Percentiles rank a stretch among this genome's conserved stretches.
Conservation (phyloP, 1,140 invertebrate species). For the Drosophila lowei region DNA sequence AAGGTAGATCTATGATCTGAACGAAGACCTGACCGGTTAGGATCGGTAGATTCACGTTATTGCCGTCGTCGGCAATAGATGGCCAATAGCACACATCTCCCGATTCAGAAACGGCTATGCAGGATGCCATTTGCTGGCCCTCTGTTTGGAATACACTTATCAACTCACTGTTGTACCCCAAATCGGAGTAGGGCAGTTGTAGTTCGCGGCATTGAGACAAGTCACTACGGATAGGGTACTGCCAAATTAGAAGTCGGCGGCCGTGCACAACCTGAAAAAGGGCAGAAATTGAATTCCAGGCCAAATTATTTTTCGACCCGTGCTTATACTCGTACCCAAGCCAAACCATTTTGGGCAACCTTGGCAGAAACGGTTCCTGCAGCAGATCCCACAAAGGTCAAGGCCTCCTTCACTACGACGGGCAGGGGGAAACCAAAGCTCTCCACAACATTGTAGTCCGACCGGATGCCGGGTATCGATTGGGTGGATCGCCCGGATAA, state of each 20-base stretch:
- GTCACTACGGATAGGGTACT: no score
- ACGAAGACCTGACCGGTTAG: constrained; percentile 93
- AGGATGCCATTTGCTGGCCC: constrained; percentile 91
- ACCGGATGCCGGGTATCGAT: constrained; percentile 88
- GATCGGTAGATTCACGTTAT: constrained; percentile 93
- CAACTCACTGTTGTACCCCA: constrained; percentile 95
- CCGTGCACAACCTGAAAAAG: constrained; percentile 92
- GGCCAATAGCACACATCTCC: constrained; percentile 96
- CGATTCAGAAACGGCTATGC: constrained; percentile 96
- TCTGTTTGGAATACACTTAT: constrained; percentile 90
- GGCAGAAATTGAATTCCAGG: background rate
- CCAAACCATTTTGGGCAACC: constrained; percentile 88
- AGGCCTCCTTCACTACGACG: constrained; percentile 93
- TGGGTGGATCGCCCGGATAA: constrained; percentile 86
- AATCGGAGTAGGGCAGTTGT: constrained; percentile 94
- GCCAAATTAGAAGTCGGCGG: constrained; percentile 93
- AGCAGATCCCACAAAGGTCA: constrained; percentile 88
- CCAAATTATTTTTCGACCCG: constrained; percentile 42
- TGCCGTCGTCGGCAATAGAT: constrained; percentile 93
- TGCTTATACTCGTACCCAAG: constrained; percentile 87
- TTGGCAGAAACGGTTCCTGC: constrained; percentile 86
- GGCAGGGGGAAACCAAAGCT: constrained; percentile 91
- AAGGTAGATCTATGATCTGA: constrained; percentile 87
- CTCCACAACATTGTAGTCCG: constrained; percentile 88
- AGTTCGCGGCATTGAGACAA: constrained; percentile 90